Evolutionary conservation across 2,797 vertebrate genomes (phyloP), one percentile per base, ranked within the genome.

Genomic region (Crenichthys baileyi): DNA sequence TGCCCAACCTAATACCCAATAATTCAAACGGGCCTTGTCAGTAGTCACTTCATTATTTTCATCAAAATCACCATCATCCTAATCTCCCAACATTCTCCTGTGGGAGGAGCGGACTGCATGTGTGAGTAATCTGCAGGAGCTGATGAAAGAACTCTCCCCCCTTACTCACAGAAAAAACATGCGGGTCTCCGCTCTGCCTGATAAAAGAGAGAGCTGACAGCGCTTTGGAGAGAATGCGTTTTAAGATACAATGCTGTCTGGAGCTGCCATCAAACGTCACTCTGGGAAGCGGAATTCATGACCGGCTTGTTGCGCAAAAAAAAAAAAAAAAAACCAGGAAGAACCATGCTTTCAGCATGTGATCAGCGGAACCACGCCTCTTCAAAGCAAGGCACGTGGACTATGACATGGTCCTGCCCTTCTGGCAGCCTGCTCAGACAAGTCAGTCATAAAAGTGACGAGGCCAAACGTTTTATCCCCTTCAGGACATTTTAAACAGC

Each of bases 301-400:
- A 85, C 0, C 63, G 56, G 83, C 88, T 79, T 60, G 72, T 78
- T 85, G 82, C 83, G 58, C 86, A 79, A 71, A 73, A 53, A 73
- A 24, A 20, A 36, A 36, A 5, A 5, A 48, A 41, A 8, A 67
- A 90, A 61, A 78, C 39, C 44, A 87, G 77, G 20, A 53, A 73
- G 39, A 86, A 85, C 67, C 94, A 94, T n/a, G 95, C 94, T 86
- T 83, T 60, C 85, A 82, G 90, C 94, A 94, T 70, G 93, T 95
- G 94, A 93, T 88, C 87, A 61, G 80, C 50, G 70, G 77, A 89
- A 78, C 90, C 88, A 83, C 93, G 91, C 95, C 95, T 78, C 92
- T 86, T 83, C 55, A 44, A 72, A 89, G 85, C 77, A 22, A 46
- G 70, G 90, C 95, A 96, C 94, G 94, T 96, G 95, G 95, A 95